phyloP scores from a whole-genome alignment of 2,888 invertebrate genomes.

The Athetis lepigone region DNA sequence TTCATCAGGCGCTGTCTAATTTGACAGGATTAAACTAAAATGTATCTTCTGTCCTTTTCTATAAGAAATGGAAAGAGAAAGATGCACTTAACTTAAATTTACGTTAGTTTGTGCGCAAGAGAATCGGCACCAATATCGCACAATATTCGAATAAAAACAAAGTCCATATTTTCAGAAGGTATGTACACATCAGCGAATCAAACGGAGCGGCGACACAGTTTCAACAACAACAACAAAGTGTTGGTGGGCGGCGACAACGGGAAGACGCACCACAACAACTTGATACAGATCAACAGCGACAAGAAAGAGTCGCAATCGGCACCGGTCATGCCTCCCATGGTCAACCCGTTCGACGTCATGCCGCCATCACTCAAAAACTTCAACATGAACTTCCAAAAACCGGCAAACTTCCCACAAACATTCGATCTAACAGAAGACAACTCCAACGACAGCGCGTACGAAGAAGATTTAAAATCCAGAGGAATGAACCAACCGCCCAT shows the following conservation, averaged over 20 bases:
- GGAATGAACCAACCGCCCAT: conserved; percentile 63
- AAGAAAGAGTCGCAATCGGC: conserved; percentile 71
- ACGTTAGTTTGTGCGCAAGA: too few species aligned
- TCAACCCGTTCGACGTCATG: conserved; percentile 84
- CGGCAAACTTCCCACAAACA: conserved; percentile 46
- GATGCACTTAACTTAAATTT: too few species aligned
- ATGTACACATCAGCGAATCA: conserved; percentile 78
- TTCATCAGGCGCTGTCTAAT: too few species aligned
- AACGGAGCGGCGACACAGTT: conserved; percentile 84
- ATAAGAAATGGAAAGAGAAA: too few species aligned
- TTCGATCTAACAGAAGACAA: conserved; percentile 63
- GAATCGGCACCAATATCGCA: not conserved
- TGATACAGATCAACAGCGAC: conserved; percentile 75
- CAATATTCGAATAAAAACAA: not conserved
- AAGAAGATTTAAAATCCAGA: conserved; percentile 76
- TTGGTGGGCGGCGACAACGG: conserved; percentile 75
- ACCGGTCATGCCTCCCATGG: conserved; percentile 73
- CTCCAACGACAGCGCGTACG: conserved; percentile 71
- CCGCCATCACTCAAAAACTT: conserved; percentile 74
- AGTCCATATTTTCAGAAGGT: conserved; percentile 72
- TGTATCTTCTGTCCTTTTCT: too few species aligned
- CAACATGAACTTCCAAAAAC: conserved; percentile 62
- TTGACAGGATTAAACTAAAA: too few species aligned
- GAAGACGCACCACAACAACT: conserved; percentile 62
- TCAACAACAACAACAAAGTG: conserved; percentile 88